Conservation (phyloP, 2,113 vertebrate genomes). For the Carlito syrichta region DNA sequence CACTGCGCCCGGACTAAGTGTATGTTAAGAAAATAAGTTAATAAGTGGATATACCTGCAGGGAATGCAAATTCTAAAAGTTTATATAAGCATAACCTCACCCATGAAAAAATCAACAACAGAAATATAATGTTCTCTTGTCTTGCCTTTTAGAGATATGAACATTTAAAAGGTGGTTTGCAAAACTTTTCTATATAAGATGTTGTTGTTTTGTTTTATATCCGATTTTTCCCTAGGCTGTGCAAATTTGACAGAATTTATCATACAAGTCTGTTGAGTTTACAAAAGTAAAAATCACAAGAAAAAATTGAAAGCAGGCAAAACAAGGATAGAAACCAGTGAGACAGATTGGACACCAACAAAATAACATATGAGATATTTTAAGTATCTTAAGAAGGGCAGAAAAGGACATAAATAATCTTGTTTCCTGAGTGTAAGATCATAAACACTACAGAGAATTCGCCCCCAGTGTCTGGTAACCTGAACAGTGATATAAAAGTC, state of each 20-base stretch:
- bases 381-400: constrained; percentile 27
- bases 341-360: background rate
- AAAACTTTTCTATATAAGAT: background rate
- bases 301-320: background rate
- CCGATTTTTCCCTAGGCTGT: background rate
- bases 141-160: background rate
- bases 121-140: background rate
- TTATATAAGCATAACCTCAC: background rate
- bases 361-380: constrained; percentile 56
- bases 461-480: constrained; percentile 49
- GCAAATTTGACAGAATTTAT: background rate
- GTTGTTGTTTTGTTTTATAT: background rate
- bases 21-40: background rate
- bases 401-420: constrained; percentile 69
- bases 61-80: background rate
- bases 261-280: background rate
- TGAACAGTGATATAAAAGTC: constrained; percentile 69
- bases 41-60: background rate
- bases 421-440: constrained; percentile 38
- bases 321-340: background rate
- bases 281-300: background rate
- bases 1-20: too few species aligned
- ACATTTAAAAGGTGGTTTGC: background rate
- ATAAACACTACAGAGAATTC: constrained; percentile 70
- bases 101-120: background rate